A percentile compares a stretch with the other conserved stretches of the same genome.
Evolutionary conservation across 2,888 invertebrate genomes (phyloP).

Genomic region (Heliconius hortense): DNA sequence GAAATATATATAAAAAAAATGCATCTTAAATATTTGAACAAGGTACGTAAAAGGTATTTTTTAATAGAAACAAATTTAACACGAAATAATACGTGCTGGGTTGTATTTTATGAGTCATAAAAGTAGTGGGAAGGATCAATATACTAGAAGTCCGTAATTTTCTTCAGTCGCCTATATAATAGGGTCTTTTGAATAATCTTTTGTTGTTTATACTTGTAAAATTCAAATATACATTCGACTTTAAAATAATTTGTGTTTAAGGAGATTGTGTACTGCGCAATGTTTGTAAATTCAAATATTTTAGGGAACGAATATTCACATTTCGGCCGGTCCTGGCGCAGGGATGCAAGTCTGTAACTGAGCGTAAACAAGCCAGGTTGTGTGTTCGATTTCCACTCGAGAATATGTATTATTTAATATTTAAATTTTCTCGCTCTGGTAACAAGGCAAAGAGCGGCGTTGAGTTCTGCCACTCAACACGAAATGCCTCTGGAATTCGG

Average conservation of each 20-base stretch:
- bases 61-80: conserved; percentile 12
- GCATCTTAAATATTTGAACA: neutral
- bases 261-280: neutral
- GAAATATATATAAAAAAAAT: conserved; percentile 23
- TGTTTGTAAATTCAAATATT: neutral
- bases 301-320: neutral
- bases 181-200: conserved; percentile 7
- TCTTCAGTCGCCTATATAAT: neutral
- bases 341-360: no score
- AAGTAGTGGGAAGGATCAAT: conserved; percentile 10
- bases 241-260: conserved; percentile 3
- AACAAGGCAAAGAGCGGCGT: no score
- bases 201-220: conserved; percentile 51
- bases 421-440: no score
- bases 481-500: no score
- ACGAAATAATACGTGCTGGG: conserved; percentile 5
- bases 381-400: no score
- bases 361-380: no score
- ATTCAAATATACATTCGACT: neutral
- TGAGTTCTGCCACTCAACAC: no score
- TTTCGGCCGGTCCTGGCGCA: neutral
- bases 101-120: conserved; percentile 25
- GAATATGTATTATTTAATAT: no score
- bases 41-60: no score
- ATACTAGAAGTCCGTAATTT: conserved; percentile 16